phyloP scores from a whole-genome alignment of 2,888 invertebrate species.

The Drosophila demipolita region DNA sequence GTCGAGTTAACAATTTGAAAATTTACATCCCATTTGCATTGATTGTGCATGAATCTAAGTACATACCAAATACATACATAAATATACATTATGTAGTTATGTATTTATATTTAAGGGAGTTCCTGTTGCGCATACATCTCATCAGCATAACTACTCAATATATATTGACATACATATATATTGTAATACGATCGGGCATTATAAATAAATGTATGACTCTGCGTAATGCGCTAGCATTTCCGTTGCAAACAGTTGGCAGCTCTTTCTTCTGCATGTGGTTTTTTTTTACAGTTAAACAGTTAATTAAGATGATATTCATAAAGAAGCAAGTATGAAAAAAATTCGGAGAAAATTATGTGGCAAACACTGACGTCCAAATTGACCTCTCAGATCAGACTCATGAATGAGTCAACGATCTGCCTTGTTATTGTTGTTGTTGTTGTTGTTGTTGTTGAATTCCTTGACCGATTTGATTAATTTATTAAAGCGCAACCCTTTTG shows the following conservation, averaged over 20 bases:
- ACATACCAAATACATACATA: slow-evolving; percentile 21
- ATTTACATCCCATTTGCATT: slow-evolving; percentile 80
- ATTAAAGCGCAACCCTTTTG: slow-evolving; percentile 77
- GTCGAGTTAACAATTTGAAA: slow-evolving; percentile 54
- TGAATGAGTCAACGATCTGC: slow-evolving; percentile 50
- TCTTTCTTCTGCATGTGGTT: slow-evolving; percentile 29
- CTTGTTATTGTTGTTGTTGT: slow-evolving; percentile 7
- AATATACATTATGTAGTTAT: slow-evolving; percentile 9
- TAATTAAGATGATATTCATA: slow-evolving; percentile 74
- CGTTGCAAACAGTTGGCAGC: slow-evolving; percentile 35
- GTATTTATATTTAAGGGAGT: slow-evolving; percentile 59
- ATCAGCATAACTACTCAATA: slow-evolving; percentile 69
- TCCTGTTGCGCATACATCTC: slow-evolving; percentile 69
- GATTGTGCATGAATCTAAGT: slow-evolving; percentile 81
- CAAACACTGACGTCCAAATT: slow-evolving; percentile 55
- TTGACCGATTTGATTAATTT: slow-evolving; percentile 80
- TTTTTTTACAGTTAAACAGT: slow-evolving; percentile 67
- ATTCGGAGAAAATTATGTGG: slow-evolving; percentile 68
- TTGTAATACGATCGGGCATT: not conserved
- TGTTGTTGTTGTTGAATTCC: slow-evolving; percentile 49
- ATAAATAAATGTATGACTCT: slow-evolving; percentile 4
- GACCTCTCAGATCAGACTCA: slow-evolving; percentile 55
- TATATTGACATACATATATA: not conserved
- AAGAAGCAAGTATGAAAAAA: slow-evolving; percentile 4
- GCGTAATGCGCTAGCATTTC: slow-evolving; percentile 65